phyloP scores from a whole-genome alignment of 1,140 invertebrate species.

The Ylistrum balloti region DNA sequence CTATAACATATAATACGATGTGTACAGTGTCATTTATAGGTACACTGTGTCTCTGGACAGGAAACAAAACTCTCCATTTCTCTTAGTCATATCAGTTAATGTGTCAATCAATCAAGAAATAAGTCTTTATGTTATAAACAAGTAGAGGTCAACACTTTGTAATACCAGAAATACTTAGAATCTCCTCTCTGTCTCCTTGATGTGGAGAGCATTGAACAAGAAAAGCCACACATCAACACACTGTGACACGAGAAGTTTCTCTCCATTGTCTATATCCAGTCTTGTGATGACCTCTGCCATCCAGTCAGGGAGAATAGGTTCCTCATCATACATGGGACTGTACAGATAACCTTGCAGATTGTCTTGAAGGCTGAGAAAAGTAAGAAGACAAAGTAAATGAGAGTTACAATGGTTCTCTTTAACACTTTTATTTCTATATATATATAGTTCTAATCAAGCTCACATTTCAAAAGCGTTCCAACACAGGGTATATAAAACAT shows the following conservation, averaged over 20 bases:
- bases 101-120: too few relatives aligned
- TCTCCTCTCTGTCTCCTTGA: slow-evolving; percentile 42
- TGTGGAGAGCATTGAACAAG: slow-evolving; percentile 7
- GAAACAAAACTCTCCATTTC: too few relatives aligned
- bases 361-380: slow-evolving; percentile 42
- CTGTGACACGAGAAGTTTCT: slow-evolving; percentile 16
- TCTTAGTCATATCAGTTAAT: too few relatives aligned
- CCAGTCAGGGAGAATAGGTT: slow-evolving; percentile 51
- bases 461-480: too few relatives aligned
- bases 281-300: neutral
- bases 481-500: too few relatives aligned
- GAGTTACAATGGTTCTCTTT: too few relatives aligned
- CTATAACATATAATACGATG: too few relatives aligned
- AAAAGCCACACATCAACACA: slow-evolving; percentile 42
- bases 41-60: too few relatives aligned
- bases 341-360: slow-evolving; percentile 44
- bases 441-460: too few relatives aligned
- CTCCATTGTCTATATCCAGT: slow-evolving; percentile 36
- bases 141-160: slow-evolving; percentile 24
- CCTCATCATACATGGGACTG: slow-evolving; percentile 44
- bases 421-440: too few relatives aligned
- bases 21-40: too few relatives aligned
- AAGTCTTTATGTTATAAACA: too few relatives aligned
- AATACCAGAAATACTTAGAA: neutral
- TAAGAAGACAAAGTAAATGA: neutral